Evolutionary conservation across 1,140 invertebrate species (phyloP), one percentile per base, ranked within the genome.

Genomic region (Pissodes strobi): DNA sequence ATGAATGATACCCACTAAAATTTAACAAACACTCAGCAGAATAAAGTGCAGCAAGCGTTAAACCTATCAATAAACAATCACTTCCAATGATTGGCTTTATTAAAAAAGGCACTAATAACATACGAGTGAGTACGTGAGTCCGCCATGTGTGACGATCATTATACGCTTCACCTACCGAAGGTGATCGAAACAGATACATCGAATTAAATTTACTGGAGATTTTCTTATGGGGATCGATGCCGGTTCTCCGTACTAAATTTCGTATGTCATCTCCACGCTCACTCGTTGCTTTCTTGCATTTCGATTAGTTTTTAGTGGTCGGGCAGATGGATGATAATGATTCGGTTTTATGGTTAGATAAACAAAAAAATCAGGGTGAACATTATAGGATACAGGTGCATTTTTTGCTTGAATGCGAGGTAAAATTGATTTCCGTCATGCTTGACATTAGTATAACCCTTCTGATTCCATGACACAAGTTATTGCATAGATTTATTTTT

Each of bases 111-210:
- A 22, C 43, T 56, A 66, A 62, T 64, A 58, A 58, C 56, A 34
- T 46, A 48, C 56, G 43, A 43, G 39, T 65, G 43, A 43, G 39
- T 65, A 65, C 63, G 63, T 65, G 62, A 64, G 62, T 56, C 27
- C 52, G 18, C 37, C 62, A 57, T 64, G 62, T 64, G 62, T 64
- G 52, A 64, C 62, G 62, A 52, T 57, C 62, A 64, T 64, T 64
- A 64, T 64, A 64, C 62, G 62, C 62, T 64, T 57, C 62, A 57
- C 41, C 37, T 64, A 53, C 18, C 34, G 34, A 39, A 39, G 27
- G n/a, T 53, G 41, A 64, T 57, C 52, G 62, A 64, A 56, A 52
- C 48, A 62, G 59, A 53, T 62, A 62, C 52, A 62, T 39, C 52
- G 62, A 57, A 64, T 64, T 64, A 57, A 57, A 57, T 64, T 64